Base-by-base conservation (phyloP, 1,140 invertebrate genomes). In the Drosophila orosa region DNA sequence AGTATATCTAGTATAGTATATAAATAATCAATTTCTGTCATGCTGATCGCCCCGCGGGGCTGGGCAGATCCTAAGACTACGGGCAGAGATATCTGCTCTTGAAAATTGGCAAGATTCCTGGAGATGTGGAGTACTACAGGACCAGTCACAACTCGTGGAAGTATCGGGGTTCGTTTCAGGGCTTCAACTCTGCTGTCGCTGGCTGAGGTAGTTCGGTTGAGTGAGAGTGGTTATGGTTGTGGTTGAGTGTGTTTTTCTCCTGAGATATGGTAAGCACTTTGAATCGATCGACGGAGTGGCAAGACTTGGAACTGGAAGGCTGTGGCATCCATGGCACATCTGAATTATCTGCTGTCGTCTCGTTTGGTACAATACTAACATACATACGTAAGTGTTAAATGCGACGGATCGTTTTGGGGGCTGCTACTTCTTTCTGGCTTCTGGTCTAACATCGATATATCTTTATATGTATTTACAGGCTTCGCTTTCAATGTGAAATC, bases 141-240 rank as follows among this genome's bases (percentile, higher is more conserved):
- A 74, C 55, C 67, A 74, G 68, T 74, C 71, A 74, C 58, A 74
- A 74, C 69, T 74, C 59, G 33, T 78, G 79, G 74, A 86, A 86
- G 69, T 69, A 35, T 39, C 61, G 45, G 71, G 45, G 56, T 68
- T 66, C 17, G 61, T 52, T 79, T 62, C 54, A 59, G 59, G 81
- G 58, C 17, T 61, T 67, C 75, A 69, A 71, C 66, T 69, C 66
- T 61, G 62, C 67, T 59, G 62, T 54, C 50, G 56, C 63, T 60
- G 65, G 57, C 52, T 86, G 83, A 89, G 83, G 84, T 86, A 86
- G 82, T 87, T 82, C 68, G 76, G 84, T 87, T 79, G 59, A 76
- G 78, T 48, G 47, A 29, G n/a, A 31, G 29, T 47, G 45, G 37
- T 60, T 57, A 57, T 44, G 65, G 57, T 35, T 58, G 44, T n/a